These are phyloP conservation scores for Alces alces DNA, from an alignment of 2,113 vertebrate species.

Conservation along the genomic window DNA sequence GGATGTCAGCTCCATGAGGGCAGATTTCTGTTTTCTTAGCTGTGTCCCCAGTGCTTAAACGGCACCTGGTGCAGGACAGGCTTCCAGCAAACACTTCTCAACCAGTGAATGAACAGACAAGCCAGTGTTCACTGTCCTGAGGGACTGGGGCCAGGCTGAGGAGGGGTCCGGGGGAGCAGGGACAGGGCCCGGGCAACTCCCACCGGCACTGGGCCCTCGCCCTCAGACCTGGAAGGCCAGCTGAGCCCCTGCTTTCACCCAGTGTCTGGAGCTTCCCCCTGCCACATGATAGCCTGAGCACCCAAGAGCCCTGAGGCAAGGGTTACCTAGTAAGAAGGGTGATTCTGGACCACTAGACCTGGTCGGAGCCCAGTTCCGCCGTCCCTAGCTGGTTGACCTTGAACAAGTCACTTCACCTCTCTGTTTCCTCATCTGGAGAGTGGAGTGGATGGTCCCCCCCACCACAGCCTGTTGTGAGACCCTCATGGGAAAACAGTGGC, in stretches of 20 bases:
- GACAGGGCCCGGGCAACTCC: not conserved
- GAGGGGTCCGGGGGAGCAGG: not conserved
- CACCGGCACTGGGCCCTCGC: fast-evolving
- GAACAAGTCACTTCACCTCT: not conserved
- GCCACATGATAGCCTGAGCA: not conserved
- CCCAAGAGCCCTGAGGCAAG: not conserved
- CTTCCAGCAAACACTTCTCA: not conserved
- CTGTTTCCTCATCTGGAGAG: not conserved
- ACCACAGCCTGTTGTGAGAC: not conserved
- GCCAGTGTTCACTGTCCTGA: not conserved
- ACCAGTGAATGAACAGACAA: too few species aligned
- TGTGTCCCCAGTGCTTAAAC: not conserved
- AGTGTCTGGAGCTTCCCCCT: too few species aligned
- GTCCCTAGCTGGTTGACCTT: not conserved
- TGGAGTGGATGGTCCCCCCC: not conserved
- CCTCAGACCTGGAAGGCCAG: not conserved
- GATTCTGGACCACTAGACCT: not conserved
- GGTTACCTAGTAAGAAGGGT: not conserved
- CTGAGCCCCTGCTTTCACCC: not conserved
- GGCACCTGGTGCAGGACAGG: not conserved
- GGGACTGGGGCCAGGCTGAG: not conserved
- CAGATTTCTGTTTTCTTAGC: not conserved
- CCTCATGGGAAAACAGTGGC: not conserved
- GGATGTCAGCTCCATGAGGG: not conserved
- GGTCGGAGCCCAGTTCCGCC: not conserved